Evolutionary conservation across 2,113 vertebrate species (phyloP).

Genomic region (Macroglossus sobrinus): DNA sequence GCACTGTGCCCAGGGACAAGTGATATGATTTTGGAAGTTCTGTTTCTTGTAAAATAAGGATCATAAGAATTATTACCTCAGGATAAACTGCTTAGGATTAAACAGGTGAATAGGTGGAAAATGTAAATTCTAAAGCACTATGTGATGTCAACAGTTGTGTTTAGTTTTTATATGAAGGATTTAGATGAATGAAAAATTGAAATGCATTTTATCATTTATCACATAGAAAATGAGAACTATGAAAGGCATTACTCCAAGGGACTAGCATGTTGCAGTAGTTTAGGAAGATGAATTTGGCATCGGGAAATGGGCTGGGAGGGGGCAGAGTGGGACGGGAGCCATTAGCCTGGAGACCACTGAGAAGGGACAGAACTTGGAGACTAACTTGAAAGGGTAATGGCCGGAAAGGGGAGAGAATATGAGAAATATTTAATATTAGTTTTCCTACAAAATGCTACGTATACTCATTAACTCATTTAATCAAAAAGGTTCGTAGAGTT

Average conservation of each 20-base stretch:
- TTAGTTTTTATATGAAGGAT: not conserved
- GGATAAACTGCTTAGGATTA: not conserved
- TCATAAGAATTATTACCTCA: not conserved
- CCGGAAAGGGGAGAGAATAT: not conserved
- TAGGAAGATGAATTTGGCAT: not conserved
- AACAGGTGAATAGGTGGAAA: not conserved
- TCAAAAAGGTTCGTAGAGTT: not conserved
- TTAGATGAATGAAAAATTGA: not conserved
- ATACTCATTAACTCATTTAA: not conserved
- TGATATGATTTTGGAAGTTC: not conserved
- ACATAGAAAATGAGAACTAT: not conserved
- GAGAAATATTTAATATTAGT: not conserved
- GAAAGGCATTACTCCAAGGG: not conserved
- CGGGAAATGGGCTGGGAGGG: not conserved
- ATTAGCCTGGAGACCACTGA: not conserved
- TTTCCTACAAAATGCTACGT: not conserved
- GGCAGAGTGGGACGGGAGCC: not conserved
- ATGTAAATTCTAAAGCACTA: not conserved
- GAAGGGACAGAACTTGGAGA: not conserved
- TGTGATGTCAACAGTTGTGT: not conserved
- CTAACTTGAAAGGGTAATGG: not conserved
- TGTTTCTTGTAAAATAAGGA: not conserved
- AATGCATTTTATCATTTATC: not conserved
- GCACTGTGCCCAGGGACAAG: not conserved
- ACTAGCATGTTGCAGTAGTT: not conserved